These are phyloP conservation scores for Dreissena polymorpha DNA, from an alignment of 1,140 invertebrate genomes.

Conservation along the genomic window DNA sequence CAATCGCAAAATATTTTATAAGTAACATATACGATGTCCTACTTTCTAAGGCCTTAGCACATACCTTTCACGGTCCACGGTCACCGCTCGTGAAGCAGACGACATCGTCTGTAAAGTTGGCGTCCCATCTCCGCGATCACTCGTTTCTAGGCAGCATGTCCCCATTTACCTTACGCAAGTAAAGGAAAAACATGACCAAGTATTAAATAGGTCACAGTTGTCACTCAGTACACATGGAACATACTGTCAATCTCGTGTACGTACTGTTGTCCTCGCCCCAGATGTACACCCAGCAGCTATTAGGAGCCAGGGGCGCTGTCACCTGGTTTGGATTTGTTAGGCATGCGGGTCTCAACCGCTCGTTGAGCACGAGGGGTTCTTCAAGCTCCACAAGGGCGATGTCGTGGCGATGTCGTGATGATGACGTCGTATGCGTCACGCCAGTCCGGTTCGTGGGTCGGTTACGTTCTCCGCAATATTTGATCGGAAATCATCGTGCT, in stretches of 20 bases:
- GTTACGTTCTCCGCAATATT: background rate
- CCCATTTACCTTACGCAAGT: slow-evolving; percentile 28
- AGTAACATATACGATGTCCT: too few species aligned
- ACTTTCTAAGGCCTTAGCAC: too few species aligned
- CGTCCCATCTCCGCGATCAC: slow-evolving; percentile 27
- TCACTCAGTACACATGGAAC: too few species aligned
- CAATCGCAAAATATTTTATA: too few species aligned
- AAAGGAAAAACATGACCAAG: too few species aligned
- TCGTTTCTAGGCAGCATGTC: background rate
- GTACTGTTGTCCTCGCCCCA: slow-evolving; percentile 71
- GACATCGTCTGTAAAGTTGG: slow-evolving; percentile 22
- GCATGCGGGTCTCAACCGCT: slow-evolving; percentile 61
- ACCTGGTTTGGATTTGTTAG: slow-evolving; percentile 53
- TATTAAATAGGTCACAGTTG: too few species aligned
- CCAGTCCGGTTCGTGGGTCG: background rate
- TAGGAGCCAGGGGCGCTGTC: slow-evolving; percentile 15
- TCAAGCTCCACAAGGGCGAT: slow-evolving; percentile 68
- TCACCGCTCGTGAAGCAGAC: slow-evolving; percentile 40
- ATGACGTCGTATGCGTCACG: slow-evolving; percentile 10
- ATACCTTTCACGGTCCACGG: slow-evolving; percentile 43
- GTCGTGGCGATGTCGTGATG: too few species aligned
- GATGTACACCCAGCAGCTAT: slow-evolving; percentile 71
- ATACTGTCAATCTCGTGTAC: slow-evolving; percentile 5
- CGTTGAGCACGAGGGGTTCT: slow-evolving; percentile 48
- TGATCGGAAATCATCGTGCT: slow-evolving; percentile 34